A percentile compares a stretch with the other conserved stretches of the same genome.
These are phyloP conservation scores for Labrus mixtus DNA, from an alignment of 2,113 vertebrate species.

Conservation along the genomic window DNA sequence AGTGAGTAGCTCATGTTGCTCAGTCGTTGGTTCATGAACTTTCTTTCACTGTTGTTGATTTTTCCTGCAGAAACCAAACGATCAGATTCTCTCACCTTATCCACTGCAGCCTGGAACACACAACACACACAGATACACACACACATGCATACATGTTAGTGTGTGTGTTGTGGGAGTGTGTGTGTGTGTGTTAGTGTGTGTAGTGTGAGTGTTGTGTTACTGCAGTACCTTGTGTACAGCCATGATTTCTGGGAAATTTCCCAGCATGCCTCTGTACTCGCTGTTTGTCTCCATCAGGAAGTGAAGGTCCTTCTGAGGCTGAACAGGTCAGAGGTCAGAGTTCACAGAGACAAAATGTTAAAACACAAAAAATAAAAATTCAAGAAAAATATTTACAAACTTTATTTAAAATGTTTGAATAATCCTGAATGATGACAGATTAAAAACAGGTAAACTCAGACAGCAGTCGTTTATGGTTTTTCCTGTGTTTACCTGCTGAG, in stretches of 20 bases:
- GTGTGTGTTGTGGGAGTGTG: no score
- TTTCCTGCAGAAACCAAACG: constrained; percentile 91
- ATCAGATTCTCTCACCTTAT: constrained; percentile 93
- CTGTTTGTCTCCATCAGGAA: constrained; percentile 96
- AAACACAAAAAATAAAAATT: no score
- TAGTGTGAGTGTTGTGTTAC: no score
- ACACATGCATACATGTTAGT: no score
- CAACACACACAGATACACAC: neutral
- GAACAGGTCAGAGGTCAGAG: constrained; percentile 25
- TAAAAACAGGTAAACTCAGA: no score
- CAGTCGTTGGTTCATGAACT: constrained; percentile 87
- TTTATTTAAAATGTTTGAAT: no score
- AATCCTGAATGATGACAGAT: no score
- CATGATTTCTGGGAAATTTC: constrained; percentile 95
- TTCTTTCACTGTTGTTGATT: constrained; percentile 88
- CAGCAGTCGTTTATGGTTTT: no score
- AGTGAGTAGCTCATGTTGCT: constrained; percentile 77
- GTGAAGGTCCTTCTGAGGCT: constrained; percentile 95
- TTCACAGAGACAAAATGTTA: neutral
- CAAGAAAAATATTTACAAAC: no score
- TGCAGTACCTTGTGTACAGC: constrained; percentile 90
- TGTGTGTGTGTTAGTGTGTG: no score
- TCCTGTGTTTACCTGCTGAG: constrained; percentile 88
- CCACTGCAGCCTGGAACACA: constrained; percentile 88
- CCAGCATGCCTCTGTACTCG: constrained; percentile 94